Conservation (phyloP, 2,797 vertebrate species). For the Siniperca undulata region DNA sequence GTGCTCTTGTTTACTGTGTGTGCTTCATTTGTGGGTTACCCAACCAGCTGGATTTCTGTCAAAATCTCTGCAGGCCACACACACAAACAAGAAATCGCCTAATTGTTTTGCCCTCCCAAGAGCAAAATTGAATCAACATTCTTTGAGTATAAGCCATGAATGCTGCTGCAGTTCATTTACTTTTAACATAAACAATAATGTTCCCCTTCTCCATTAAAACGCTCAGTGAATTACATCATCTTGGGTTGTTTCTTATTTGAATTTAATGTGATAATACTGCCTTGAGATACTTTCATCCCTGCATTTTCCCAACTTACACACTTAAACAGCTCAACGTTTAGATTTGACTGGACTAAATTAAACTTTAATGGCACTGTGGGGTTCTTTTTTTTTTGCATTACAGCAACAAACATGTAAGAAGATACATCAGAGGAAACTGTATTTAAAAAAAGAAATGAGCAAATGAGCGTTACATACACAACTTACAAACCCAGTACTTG, state of each 20-base stretch:
- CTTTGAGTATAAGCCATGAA: conserved; percentile 32
- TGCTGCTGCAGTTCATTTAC: conserved; percentile 46
- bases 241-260: conserved; percentile 42
- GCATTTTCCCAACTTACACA: background rate
- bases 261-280: conserved; percentile 45
- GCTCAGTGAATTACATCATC: conserved; percentile 43
- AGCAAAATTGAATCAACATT: conserved; percentile 45
- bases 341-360: conserved; percentile 30
- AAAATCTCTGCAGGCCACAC: conserved; percentile 38
- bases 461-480: conserved; percentile 1
- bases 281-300: conserved; percentile 22
- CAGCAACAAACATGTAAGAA: conserved; percentile 19
- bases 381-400: background rate
- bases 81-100: conserved; percentile 32
- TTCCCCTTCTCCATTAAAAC: conserved; percentile 18
- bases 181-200: conserved; percentile 53
- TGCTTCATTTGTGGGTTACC: conserved; percentile 38
- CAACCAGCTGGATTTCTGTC: conserved; percentile 40
- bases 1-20: conserved; percentile 34
- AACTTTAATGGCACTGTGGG: conserved; percentile 30
- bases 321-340: conserved; percentile 8
- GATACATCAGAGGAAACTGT: background rate
- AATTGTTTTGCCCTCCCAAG: conserved; percentile 52
- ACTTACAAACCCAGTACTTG: background rate
- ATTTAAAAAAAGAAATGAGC: background rate